Evolutionary conservation across 1,140 invertebrate species (phyloP).

Genomic region (Microvelia longipes): DNA sequence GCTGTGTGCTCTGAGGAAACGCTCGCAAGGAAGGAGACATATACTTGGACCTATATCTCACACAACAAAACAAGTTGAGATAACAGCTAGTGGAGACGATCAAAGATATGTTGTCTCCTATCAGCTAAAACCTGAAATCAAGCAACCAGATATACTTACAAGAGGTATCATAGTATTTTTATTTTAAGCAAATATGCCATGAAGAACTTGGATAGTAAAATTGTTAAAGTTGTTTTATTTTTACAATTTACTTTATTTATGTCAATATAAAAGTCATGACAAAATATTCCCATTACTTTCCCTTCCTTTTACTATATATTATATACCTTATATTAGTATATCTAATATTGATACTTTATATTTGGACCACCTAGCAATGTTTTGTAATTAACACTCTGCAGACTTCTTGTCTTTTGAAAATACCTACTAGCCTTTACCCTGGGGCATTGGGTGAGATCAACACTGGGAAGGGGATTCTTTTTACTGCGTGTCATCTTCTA

Average conservation of each 20-base stretch:
- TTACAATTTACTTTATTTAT: background rate
- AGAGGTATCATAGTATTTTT: constrained; percentile 29
- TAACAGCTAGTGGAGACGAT: constrained; percentile 36
- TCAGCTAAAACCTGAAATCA: constrained; percentile 33
- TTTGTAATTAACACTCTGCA: no score
- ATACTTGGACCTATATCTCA: constrained; percentile 25
- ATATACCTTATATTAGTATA: background rate
- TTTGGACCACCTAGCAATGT: no score
- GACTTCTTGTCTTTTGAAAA: no score
- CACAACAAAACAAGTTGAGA: constrained; percentile 35
- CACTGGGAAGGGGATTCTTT: no score
- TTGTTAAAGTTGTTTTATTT: background rate
- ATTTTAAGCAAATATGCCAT: background rate
- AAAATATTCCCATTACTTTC: background rate
- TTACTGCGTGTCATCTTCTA: no score
- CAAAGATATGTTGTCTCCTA: constrained; percentile 38
- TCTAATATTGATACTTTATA: background rate
- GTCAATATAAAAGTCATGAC: background rate
- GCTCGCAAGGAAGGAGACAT: constrained; percentile 24
- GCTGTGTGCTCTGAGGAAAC: constrained; percentile 35
- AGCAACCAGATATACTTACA: constrained; percentile 39
- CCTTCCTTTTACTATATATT: background rate
- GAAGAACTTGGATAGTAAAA: background rate
- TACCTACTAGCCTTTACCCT: no score
- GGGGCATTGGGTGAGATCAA: no score